Conservation (phyloP, 2,888 invertebrate genomes). For the Hartigia nigra region DNA sequence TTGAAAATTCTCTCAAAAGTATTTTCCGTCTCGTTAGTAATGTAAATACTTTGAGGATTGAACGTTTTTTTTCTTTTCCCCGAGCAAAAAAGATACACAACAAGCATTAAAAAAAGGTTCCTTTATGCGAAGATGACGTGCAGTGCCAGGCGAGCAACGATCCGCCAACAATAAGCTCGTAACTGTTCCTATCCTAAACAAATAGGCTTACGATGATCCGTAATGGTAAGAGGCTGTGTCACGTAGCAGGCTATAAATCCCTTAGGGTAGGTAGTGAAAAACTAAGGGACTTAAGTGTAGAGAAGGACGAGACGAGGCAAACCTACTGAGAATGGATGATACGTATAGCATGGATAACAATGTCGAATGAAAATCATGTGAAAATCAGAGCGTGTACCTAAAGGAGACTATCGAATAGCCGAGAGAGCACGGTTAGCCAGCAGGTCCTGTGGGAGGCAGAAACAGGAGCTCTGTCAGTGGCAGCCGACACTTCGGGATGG, state of each 20-base stretch:
- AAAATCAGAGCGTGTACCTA: not conserved
- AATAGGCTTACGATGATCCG: conserved; percentile 57
- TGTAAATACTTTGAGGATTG: conserved; percentile 29
- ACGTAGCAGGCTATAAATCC: conserved; percentile 45
- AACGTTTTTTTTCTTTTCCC: not conserved
- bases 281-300: conserved; percentile 23
- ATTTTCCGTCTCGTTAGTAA: conserved; percentile 33
- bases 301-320: conserved; percentile 1
- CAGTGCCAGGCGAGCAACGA: not conserved
- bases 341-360: not conserved
- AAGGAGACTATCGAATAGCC: not conserved
- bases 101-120: not conserved
- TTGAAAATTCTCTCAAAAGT: conserved; percentile 3
- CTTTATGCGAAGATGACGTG: not conserved
- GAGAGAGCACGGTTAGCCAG: not conserved
- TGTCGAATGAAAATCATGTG: not conserved
- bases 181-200: conserved; percentile 49
- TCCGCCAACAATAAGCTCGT: conserved; percentile 10
- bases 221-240: conserved; percentile 52
- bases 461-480: conserved; percentile 27
- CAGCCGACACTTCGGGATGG: conserved; percentile 32
- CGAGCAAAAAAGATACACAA: not conserved
- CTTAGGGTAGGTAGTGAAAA: conserved; percentile 40
- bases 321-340: not conserved
- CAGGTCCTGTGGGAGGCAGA: not conserved